Conservation (phyloP, 2,888 invertebrate genomes). For the Bombylius discolor region DNA sequence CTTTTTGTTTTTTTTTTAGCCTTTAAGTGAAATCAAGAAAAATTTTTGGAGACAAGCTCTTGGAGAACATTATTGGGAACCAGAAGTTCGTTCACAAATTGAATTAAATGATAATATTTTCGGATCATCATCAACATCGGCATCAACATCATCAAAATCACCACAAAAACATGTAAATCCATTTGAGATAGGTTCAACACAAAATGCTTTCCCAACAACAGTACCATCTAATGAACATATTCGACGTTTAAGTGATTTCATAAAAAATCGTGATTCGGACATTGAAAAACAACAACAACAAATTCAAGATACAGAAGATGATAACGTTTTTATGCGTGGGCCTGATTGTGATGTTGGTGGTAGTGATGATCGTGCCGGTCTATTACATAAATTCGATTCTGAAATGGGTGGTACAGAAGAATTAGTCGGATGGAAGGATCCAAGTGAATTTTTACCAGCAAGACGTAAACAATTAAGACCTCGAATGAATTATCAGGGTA, state of each 20-base stretch:
- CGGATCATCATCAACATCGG: constrained; percentile 12
- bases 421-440: constrained; percentile 63
- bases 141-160: not conserved
- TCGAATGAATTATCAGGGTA: constrained; percentile 24
- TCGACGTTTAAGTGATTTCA: constrained; percentile 30
- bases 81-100: constrained; percentile 2
- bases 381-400: constrained; percentile 3
- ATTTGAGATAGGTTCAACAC: constrained; percentile 16
- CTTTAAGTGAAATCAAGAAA: constrained; percentile 12
- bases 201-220: not conserved
- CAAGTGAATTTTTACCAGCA: constrained; percentile 28
- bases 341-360: not conserved
- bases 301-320: constrained; percentile 18
- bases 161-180: not conserved
- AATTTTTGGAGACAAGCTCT: constrained; percentile 13
- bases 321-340: not conserved
- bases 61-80: constrained; percentile 13
- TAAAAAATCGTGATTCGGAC: constrained; percentile 20
- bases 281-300: constrained; percentile 11
- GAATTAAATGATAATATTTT: constrained; percentile 1
- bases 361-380: not conserved
- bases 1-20: constrained; percentile 1
- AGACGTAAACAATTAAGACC: constrained; percentile 17
- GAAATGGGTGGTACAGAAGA: constrained; percentile 35
- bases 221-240: constrained; percentile 11